Percentiles rank a stretch among this genome's conserved stretches.
Evolutionary conservation across 2,797 vertebrate genomes (phyloP).

Genomic region (Lepilemur septentrionalis): DNA sequence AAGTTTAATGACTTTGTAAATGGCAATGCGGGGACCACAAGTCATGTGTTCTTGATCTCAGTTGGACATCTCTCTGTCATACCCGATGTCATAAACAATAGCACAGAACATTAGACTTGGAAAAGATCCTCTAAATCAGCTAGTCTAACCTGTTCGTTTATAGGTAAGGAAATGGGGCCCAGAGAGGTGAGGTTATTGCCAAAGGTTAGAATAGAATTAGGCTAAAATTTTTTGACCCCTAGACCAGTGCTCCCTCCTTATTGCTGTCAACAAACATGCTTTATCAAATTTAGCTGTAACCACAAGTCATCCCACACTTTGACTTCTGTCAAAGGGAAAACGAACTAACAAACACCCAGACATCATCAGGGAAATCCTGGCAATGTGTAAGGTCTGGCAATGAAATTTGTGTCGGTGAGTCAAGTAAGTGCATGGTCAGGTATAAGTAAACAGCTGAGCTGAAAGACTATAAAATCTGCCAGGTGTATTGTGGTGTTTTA

Average conservation of each 20-base stretch:
- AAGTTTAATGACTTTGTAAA: background rate
- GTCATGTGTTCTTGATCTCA: background rate
- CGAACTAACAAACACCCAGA: background rate
- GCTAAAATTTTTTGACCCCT: background rate
- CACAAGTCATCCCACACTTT: background rate
- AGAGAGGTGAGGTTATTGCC: background rate
- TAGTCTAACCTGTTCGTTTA: background rate
- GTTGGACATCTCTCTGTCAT: background rate
- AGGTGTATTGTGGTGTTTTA: background rate
- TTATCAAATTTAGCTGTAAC: background rate
- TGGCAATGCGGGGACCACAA: background rate
- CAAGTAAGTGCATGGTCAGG: background rate
- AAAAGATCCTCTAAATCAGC: background rate
- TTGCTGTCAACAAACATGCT: background rate
- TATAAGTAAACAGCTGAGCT: background rate
- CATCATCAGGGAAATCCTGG: background rate
- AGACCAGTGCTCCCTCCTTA: background rate
- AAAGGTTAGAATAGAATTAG: background rate
- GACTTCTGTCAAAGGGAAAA: constrained; percentile 17
- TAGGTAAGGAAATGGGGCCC: background rate
- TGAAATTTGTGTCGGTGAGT: background rate
- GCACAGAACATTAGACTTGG: background rate
- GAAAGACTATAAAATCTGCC: background rate
- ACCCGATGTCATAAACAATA: background rate
- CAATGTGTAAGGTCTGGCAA: background rate